Base-by-base conservation (phyloP, 2,797 vertebrate species). In the Helicolenus hilgendorfi region DNA sequence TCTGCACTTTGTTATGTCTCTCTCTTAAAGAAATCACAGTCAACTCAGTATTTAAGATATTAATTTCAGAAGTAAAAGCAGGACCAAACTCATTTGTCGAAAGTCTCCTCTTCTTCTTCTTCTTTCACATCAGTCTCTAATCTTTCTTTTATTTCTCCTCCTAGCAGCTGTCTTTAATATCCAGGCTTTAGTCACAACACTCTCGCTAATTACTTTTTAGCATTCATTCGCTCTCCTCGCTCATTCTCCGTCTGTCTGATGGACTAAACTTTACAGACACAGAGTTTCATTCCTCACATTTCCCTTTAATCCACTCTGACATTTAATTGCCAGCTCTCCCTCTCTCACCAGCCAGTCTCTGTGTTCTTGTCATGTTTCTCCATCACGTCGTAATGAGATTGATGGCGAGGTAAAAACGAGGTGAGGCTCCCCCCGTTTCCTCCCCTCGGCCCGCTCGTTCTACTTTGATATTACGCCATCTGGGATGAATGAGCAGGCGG, bases 161-260 rank as follows among this genome's bases (percentile, higher is more conserved):
- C 49, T 74, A 59, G 35, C 79, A 86, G 77, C 72, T 74, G 77
- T 74, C 58, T 88, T 79, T 84, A 82, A 83, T 68, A 84, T 84
- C 71, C 72, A 74, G 65, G 53, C 65, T 79, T 77, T 78, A 68
- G 68, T 87, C 60, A 71, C 56, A 59, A 36, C 45, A 79, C 67
- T 82, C 29, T 72, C 41, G 18, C 58, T 87, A 83, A 87, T 88
- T 65, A 83, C 60, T 72, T 82, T 68, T 70, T 58, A 58, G 29
- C 31, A 62, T 80, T 70, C 45, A 72, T 60, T 79, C 72, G 35
- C 55, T 76, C 27, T 83, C 53, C 13, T 79, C 79, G 59, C 29
- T 74, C 62, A 15, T 53, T 85, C 31, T 76, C 29, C 2, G 53
- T 55, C 45, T 38, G 26, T 11, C 11, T 77, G 29, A 80, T 45